Percentiles rank a stretch among this genome's conserved stretches.
These are phyloP conservation scores for Pecten maximus DNA, from an alignment of 2,888 invertebrate genomes.

Conservation along the genomic window DNA sequence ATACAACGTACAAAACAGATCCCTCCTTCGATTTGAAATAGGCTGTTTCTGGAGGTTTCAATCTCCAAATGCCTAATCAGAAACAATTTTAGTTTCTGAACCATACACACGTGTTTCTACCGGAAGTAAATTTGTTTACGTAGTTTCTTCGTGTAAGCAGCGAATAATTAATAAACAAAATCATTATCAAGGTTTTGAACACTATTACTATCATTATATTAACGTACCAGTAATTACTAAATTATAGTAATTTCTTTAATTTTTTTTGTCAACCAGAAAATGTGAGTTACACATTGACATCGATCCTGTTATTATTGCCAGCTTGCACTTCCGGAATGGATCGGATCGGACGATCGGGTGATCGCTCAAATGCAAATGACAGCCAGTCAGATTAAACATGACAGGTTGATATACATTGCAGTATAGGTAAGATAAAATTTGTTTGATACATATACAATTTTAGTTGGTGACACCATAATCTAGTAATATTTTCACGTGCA, in stretches of 20 bases:
- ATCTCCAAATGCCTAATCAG: neutral
- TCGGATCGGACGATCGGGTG: neutral
- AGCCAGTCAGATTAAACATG: neutral
- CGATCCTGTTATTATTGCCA: neutral
- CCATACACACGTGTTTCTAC: neutral
- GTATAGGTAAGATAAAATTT: neutral
- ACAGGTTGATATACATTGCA: neutral
- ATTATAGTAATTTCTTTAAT: neutral
- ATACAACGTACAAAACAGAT: neutral
- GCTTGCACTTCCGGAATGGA: constrained; percentile 21
- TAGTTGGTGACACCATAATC: neutral
- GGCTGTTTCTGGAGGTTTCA: neutral
- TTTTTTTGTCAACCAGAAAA: neutral
- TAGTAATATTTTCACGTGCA: neutral
- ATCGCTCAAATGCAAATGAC: neutral
- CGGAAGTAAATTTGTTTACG: constrained; percentile 6
- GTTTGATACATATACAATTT: neutral
- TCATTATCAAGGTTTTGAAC: neutral
- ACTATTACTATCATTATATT: neutral
- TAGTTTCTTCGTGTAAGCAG: neutral
- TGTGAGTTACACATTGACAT: neutral
- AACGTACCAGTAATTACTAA: neutral
- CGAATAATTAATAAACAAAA: neutral
- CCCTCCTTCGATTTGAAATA: neutral
- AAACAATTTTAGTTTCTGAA: neutral